Evolutionary conservation across 1,140 invertebrate genomes (phyloP), one percentile per base, ranked within the genome.

Genomic region (Neodiprion pinetum): DNA sequence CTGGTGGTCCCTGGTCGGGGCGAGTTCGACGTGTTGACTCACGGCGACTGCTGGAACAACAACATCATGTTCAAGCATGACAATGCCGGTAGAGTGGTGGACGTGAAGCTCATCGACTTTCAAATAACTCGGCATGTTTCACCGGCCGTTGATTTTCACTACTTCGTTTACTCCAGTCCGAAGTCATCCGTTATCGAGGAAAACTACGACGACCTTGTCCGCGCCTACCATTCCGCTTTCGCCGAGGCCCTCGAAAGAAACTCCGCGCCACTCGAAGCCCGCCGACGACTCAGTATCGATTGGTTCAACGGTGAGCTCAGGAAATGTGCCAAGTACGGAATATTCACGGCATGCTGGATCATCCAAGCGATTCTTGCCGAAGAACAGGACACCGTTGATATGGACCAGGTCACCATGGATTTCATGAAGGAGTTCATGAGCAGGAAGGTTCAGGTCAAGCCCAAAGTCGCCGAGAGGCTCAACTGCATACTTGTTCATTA

Each of bases 41-140:
- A 90, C 70, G 89, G 89, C 0, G 89, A 90, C 72, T 71, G 81
- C 9, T 89, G 88, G 88, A 83, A 83, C 10, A 88, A 89, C 70
- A 89, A 89, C 74, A 79, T 88, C 7, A 71, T 88, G 10, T 88
- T 87, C 53, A 73, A 79, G 1, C 76, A 86, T 49, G 83, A 86
- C 21, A 17, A 68, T 7, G 11, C 71, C 0, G 79, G 73, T 1
- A 71, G 70, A 1, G 72, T 79, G 0, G 67, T 76, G 0, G 73
- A 77, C 21, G 81, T 83, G 0, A 86, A 86, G 72, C 77, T 89
- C 2, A 72, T 88, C 1, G 87, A 88, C 75, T 88, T 83, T 66
- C 88, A 88, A 78, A 78, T 82, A n/a, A 75, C 80, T 0, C 79
- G 87, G 12, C 80, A 87, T 11, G 72, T 74, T 0, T 86, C 86